Conservation (phyloP, 2,797 vertebrate genomes). For the Vultur gryphus region DNA sequence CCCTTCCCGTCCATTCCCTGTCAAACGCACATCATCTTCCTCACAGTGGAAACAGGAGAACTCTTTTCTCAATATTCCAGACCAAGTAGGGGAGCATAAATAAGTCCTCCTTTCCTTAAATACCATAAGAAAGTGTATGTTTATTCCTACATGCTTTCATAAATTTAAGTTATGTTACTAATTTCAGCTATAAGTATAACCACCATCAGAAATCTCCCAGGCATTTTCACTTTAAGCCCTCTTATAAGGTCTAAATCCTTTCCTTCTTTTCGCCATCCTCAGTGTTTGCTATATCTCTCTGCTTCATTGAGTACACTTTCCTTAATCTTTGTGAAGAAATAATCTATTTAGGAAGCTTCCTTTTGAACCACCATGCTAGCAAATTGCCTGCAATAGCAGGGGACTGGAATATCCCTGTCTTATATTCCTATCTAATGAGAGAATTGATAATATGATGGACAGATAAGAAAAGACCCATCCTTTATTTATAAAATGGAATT, state of each 20-base stretch:
- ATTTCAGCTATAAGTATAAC: neutral
- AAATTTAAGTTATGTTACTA: neutral
- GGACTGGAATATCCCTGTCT: neutral
- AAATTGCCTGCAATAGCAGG: neutral
- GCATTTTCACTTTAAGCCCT: neutral
- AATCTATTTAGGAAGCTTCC: neutral
- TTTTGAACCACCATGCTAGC: neutral
- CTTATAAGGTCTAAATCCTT: neutral
- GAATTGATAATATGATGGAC: neutral
- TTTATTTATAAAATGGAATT: neutral
- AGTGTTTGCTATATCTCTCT: neutral
- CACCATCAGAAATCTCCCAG: neutral
- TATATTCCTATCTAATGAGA: neutral
- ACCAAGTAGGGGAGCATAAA: neutral
- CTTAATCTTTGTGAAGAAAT: neutral
- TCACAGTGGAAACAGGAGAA: neutral
- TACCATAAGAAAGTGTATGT: neutral
- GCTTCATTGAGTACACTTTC: neutral
- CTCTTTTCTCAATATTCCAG: neutral
- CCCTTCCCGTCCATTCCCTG: neutral
- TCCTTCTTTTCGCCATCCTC: neutral
- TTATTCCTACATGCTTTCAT: neutral
- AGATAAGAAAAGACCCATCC: neutral
- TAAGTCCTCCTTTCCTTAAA: neutral
- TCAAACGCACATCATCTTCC: neutral